Evolutionary conservation across 2,888 invertebrate genomes (phyloP).

Genomic region (Zygogramma bicolorata): DNA sequence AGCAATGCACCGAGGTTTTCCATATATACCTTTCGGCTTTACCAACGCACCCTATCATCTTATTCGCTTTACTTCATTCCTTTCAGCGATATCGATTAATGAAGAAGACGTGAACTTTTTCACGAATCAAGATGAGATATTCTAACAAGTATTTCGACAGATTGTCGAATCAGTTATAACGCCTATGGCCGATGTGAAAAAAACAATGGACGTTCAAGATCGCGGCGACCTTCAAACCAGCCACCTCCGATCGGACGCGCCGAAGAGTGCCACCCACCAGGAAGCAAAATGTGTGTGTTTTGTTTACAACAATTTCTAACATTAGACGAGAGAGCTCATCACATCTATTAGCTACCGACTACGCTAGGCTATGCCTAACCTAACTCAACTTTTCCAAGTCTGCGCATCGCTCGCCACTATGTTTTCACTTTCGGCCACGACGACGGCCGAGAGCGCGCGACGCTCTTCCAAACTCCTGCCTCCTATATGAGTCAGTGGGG

Average conservation of each 20-base stretch:
- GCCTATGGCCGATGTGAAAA: not conserved
- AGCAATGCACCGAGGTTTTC: too few relatives aligned
- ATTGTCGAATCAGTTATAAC: too few relatives aligned
- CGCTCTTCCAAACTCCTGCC: constrained; percentile 64
- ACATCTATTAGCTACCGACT: constrained; percentile 39
- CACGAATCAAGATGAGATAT: too few relatives aligned
- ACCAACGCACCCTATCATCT: too few relatives aligned
- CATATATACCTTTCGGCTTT: too few relatives aligned
- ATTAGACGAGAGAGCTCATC: constrained; percentile 46
- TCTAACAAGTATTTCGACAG: too few relatives aligned
- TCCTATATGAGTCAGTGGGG: constrained; percentile 76
- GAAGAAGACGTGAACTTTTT: too few relatives aligned
- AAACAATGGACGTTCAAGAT: not conserved
- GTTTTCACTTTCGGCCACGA: constrained; percentile 53
- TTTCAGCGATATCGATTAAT: too few relatives aligned
- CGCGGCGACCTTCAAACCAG: not conserved
- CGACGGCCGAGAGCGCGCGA: constrained; percentile 62
- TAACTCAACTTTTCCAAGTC: constrained; percentile 59
- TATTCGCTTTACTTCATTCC: too few relatives aligned
- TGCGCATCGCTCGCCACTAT: constrained; percentile 51
- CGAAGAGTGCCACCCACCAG: constrained; percentile 51
- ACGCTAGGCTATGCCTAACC: constrained; percentile 60
- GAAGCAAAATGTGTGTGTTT: constrained; percentile 47
- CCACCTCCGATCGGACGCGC: not conserved
- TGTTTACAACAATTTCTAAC: constrained; percentile 58